phyloP scores from a whole-genome alignment of 2,113 vertebrate species.

The Picathartes gymnocephalus region DNA sequence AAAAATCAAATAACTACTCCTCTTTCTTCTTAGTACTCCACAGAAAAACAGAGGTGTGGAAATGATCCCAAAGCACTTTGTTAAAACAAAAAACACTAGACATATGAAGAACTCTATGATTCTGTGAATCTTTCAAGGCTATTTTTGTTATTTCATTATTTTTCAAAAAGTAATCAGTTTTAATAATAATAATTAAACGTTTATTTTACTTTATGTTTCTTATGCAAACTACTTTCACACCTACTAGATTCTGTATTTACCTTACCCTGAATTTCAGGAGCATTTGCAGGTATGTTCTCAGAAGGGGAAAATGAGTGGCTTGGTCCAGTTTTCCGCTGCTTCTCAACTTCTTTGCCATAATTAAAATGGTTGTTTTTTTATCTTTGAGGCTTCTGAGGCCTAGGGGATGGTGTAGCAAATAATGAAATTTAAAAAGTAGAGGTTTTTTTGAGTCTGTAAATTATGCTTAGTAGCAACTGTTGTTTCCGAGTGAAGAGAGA shows the following conservation, averaged over 20 bases:
- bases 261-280: background rate
- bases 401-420: background rate
- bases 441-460: background rate
- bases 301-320: background rate
- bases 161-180: background rate
- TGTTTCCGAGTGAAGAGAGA: background rate
- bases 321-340: background rate
- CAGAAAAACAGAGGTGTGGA: background rate
- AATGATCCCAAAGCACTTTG: background rate
- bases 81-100: background rate
- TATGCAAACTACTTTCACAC: background rate
- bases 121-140: background rate
- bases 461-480: background rate
- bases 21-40: background rate
- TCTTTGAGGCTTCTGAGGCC: background rate
- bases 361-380: background rate
- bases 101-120: background rate
- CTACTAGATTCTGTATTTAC: background rate
- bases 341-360: background rate
- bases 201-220: background rate
- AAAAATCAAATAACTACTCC: background rate
- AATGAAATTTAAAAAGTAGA: background rate
- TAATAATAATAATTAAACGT: background rate
- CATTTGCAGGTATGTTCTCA: fast-evolving
- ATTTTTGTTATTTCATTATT: background rate